Evolutionary conservation across 92 coral and sea anemone genomes (phyloP).

Genomic region (Phenganax marumi): DNA sequence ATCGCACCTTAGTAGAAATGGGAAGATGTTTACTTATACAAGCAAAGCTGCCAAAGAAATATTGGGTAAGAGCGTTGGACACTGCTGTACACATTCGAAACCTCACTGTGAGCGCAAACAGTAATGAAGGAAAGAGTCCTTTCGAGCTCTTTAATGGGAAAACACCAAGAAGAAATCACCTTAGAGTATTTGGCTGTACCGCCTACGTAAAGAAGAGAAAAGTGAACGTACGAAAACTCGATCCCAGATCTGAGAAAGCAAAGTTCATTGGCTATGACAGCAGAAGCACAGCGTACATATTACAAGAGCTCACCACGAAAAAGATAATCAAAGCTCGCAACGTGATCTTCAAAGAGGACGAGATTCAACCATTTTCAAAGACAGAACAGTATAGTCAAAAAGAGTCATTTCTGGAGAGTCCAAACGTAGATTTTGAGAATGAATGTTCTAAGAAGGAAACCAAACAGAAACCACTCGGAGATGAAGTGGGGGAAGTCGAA

Average conservation of each 20-base stretch:
- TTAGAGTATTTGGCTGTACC: neutral
- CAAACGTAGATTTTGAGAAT: neutral
- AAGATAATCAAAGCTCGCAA: neutral
- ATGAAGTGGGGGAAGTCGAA: neutral
- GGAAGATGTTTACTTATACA: too few relatives aligned
- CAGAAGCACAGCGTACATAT: too few relatives aligned
- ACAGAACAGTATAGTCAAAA: too few relatives aligned
- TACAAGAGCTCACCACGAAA: neutral
- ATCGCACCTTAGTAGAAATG: too few relatives aligned
- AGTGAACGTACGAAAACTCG: neutral
- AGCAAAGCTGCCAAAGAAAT: neutral
- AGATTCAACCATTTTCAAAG: too few relatives aligned
- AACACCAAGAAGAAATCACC: neutral
- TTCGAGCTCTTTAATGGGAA: neutral
- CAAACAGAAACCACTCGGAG: neutral
- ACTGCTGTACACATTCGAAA: too few relatives aligned
- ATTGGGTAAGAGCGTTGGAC: too few relatives aligned
- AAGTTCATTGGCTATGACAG: too few relatives aligned
- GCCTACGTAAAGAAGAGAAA: neutral
- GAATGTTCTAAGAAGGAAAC: neutral
- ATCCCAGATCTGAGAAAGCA: neutral
- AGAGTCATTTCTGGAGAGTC: neutral
- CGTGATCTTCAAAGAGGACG: neutral
- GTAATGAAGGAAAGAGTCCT: conserved; percentile 7
- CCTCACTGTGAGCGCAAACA: conserved; percentile 7